phyloP scores from a whole-genome alignment of 2,797 vertebrate species.

The Okamejei kenojei region DNA sequence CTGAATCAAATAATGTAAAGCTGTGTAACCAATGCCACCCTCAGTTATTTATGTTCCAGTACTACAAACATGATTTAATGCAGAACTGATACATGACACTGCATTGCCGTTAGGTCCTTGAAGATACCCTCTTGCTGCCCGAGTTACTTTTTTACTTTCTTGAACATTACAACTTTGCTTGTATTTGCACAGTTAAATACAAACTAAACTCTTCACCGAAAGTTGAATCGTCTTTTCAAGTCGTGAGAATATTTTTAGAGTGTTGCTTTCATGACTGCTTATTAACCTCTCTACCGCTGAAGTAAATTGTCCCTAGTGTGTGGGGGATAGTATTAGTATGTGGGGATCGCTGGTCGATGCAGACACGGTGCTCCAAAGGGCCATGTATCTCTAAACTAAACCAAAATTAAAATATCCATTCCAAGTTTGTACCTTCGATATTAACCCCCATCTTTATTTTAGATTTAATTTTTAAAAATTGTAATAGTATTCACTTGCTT shows the following conservation, averaged over 20 bases:
- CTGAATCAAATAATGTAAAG: neutral
- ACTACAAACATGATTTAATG: neutral
- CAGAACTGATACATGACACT: neutral
- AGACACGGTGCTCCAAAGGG: too few species aligned
- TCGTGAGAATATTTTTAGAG: neutral
- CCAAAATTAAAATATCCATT: neutral
- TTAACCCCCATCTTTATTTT: neutral
- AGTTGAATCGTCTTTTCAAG: neutral
- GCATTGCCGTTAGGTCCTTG: too few species aligned
- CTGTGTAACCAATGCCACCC: neutral
- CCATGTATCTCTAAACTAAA: too few species aligned
- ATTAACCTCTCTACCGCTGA: neutral
- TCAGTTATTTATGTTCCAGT: neutral
- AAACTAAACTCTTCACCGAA: neutral
- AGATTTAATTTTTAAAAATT: neutral
- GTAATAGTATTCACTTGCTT: neutral
- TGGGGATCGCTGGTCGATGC: too few species aligned
- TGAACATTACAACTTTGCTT: neutral
- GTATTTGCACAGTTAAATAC: neutral
- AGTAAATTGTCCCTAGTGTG: too few species aligned
- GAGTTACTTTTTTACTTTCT: neutral
- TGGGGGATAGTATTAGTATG: too few species aligned
- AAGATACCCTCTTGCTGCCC: neutral
- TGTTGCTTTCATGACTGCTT: neutral
- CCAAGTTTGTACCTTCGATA: neutral